Base-by-base conservation (phyloP, 2,113 vertebrate genomes). In the Bujurquina vittata region DNA sequence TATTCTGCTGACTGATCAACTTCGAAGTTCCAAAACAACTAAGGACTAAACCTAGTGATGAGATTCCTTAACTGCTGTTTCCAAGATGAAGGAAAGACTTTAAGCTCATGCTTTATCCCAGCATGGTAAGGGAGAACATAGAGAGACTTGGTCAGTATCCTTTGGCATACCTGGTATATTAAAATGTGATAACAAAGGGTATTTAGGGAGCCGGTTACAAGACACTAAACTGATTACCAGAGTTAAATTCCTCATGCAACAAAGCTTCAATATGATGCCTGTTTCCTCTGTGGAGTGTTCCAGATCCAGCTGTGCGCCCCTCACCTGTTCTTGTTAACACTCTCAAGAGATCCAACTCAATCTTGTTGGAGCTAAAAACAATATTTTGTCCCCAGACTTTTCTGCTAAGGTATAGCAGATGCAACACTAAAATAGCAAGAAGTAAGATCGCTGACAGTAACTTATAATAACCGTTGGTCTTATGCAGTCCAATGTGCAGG, bases 381-480 rank as follows among this genome's bases (percentile, higher is more conserved):
- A 31, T 63, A 37, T 59, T 65, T 84, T 83, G 65, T 46, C 17
- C 46, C 55, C 23, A 65, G n/a, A 17, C 29, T 79, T 65, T 57
- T 29, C 22, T 56, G 52, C 80, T 65, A 46, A 63, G 29, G 23
- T 17, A 20, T 58, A 58, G 37, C 84, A 59, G 52, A 61, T 11
- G 79, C 57, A 81, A 83, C 54, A 61, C 63, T 22, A 60, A 77
- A 3, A 62, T 5, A 75, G 33, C 46, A 75, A 80, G 22, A 60
- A 31, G 23, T 23, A 26, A 74, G 17, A 23, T 35, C 20, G 54
- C 65, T 86, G 59, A 80, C 49, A 82, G 76, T 65, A 69, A 65
- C 12, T 58, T 75, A 65, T 83, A 65, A 54, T 63, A 75, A 80
- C 60, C 22, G 57, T 43, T 83, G 31, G 40, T n/a, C 49, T 67